Base-by-base conservation (phyloP, 2,888 invertebrate genomes). In the Chrysodeixis includens region DNA sequence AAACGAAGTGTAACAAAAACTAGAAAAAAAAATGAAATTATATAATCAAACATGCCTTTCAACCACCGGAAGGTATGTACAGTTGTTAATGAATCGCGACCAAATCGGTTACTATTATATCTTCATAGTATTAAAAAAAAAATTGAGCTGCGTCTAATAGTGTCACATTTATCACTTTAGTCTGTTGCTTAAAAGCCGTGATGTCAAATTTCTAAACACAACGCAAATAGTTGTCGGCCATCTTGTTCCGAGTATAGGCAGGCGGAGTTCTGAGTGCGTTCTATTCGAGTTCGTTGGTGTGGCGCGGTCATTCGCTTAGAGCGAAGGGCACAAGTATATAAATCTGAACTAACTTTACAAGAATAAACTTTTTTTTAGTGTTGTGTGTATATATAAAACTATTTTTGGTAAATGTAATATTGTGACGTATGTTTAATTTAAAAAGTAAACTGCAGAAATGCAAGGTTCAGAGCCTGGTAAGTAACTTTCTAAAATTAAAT, bases 381-480 rank as follows among this genome's bases (percentile, higher is more conserved):
- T n/a, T 55, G 59, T n/a, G 9, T 35, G 35, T 20, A 10, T 14
- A 30, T 40, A 1, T 26, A 35, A 9, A 49, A 40, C 32, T 56
- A 9, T 8, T 58, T 44, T 44, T 58, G 20, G 16, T 35, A 30
- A 18, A 30, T 14, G 18, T 18, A 32, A 30, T 35, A 60, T 59
- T 59, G 22, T 52, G 10, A 58, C n/a, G 16, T 18, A 54, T 63
- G 56, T 44, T 52, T 68, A 69, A 40, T 69, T 62, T 56, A 59
- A 56, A 51, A 56, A 56, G 18, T 30, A 56, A 65, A 53, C 30
- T 56, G 32, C 46, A 71, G 71, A 71, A 60, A 70, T 70, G 59
- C 60, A 70, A 60, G 51, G 54, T 49, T 32, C 52, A 52, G 73
- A 69, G 9, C 49, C 62, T 59, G 66, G 76, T 71, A 46, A 60